phyloP scores from a whole-genome alignment of 2,113 vertebrate genomes.

The Scartelaos histophorus region DNA sequence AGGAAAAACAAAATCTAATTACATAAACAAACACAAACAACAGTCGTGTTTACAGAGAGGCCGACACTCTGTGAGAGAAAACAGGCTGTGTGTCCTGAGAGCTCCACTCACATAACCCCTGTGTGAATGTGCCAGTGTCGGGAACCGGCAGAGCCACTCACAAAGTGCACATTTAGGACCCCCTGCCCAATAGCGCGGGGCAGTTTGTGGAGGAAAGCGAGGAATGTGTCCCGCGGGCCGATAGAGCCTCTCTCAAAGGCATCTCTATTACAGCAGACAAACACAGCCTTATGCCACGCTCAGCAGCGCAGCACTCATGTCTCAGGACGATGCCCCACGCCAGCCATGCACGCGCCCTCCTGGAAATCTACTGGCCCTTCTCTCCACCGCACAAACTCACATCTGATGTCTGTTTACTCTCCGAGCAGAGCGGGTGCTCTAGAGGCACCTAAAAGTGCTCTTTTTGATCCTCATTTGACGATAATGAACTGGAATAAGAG shows the following conservation, averaged over 20 bases:
- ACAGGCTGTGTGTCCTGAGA: constrained; percentile 30
- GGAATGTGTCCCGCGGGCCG: constrained; percentile 68
- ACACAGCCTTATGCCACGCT: constrained; percentile 67
- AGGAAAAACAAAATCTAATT: constrained; percentile 34
- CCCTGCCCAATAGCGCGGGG: constrained; percentile 33
- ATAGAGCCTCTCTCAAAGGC: constrained; percentile 69
- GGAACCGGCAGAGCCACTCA: constrained; percentile 54
- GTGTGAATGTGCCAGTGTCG: constrained; percentile 63
- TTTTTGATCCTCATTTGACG: constrained; percentile 24
- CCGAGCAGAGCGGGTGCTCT: not conserved
- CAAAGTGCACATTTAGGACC: constrained; percentile 75
- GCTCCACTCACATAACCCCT: constrained; percentile 64
- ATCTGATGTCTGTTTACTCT: constrained; percentile 30
- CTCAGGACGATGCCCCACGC: constrained; percentile 41
- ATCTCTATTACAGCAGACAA: constrained; percentile 75
- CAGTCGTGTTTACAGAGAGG: constrained; percentile 30
- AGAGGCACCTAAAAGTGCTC: constrained; percentile 1
- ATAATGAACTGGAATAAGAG: constrained; percentile 24
- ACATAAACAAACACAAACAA: constrained; percentile 51
- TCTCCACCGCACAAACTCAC: constrained; percentile 14
- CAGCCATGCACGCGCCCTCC: constrained; percentile 38
- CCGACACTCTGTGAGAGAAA: constrained; percentile 40
- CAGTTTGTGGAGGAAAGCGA: constrained; percentile 69
- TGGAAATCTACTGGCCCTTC: constrained; percentile 69
- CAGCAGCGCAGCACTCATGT: constrained; percentile 37